These are phyloP conservation scores for Leptopterna dolabrata DNA, from an alignment of 2,888 invertebrate genomes.

Conservation along the genomic window DNA sequence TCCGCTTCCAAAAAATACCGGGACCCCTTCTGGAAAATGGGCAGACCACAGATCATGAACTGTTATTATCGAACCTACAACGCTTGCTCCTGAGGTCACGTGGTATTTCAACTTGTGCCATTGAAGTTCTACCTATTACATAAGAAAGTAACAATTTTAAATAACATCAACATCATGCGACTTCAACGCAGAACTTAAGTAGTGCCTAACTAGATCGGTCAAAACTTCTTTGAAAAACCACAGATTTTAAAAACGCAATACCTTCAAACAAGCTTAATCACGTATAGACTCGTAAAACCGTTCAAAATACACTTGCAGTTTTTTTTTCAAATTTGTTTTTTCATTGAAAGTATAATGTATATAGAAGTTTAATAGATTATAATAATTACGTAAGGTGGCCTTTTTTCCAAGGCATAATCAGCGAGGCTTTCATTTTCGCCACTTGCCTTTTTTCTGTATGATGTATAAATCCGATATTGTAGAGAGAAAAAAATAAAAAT, in stretches of 20 bases:
- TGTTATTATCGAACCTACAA: not conserved
- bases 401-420: constrained; percentile 29
- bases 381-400: constrained; percentile 15
- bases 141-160: not conserved
- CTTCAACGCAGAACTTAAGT: constrained; percentile 26
- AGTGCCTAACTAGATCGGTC: constrained; percentile 32
- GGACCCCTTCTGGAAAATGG: not conserved
- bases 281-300: not conserved
- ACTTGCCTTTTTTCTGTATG: constrained; percentile 6
- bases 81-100: not conserved
- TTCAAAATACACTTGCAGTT: not conserved
- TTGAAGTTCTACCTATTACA: not conserved
- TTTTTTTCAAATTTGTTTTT: not conserved
- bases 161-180: not conserved
- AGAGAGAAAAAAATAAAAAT: not conserved
- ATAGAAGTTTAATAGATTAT: not conserved
- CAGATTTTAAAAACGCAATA: constrained; percentile 8
- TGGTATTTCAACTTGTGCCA: not conserved
- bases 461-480: not conserved
- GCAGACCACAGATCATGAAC: not conserved
- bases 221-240: constrained; percentile 1
- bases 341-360: not conserved
- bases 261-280: constrained; percentile 3
- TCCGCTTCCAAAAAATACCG: not conserved
- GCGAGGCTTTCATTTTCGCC: constrained; percentile 5